A percentile compares a stretch with the other conserved stretches of the same genome.
These are phyloP conservation scores for Drosophila ficusphila DNA, from an alignment of 1,140 invertebrate genomes.

Conservation along the genomic window DNA sequence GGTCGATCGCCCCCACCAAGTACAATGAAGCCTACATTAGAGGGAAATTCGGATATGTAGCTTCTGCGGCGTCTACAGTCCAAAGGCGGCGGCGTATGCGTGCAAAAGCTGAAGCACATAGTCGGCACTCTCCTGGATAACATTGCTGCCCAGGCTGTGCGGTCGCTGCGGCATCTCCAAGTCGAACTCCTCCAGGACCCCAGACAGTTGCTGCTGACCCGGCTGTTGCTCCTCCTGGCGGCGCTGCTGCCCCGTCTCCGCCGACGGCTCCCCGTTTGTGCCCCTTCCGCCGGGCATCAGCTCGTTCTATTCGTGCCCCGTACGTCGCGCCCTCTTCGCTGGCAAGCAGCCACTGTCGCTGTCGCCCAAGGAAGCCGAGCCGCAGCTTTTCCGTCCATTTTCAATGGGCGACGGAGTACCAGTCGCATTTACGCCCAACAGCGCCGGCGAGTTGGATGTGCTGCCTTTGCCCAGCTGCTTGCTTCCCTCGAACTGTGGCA, in stretches of 20 bases:
- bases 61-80: slow-evolving; percentile 41
- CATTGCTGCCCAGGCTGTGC: slow-evolving; percentile 62
- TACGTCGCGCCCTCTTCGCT: slow-evolving; percentile 64
- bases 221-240: slow-evolving; percentile 1
- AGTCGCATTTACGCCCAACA: slow-evolving; percentile 41
- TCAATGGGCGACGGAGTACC: slow-evolving; percentile 63
- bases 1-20: slow-evolving; percentile 11
- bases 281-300: slow-evolving; percentile 61
- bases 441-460: slow-evolving; percentile 52
- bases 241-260: slow-evolving; percentile 6
- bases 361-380: slow-evolving; percentile 66
- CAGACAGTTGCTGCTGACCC: slow-evolving; percentile 15
- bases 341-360: slow-evolving; percentile 72
- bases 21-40: slow-evolving; percentile 16
- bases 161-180: slow-evolving; percentile 59
- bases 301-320: slow-evolving; percentile 77
- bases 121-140: slow-evolving; percentile 70
- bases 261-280: slow-evolving; percentile 22
- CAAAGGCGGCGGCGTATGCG: slow-evolving; percentile 70
- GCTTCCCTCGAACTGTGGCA: slow-evolving; percentile 88
- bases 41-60: slow-evolving; percentile 37
- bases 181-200: slow-evolving; percentile 31
- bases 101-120: slow-evolving; percentile 67
- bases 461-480: slow-evolving; percentile 38
- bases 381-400: slow-evolving; percentile 74